Base-by-base conservation (phyloP, 2,888 invertebrate genomes). In the Acheta domesticus region DNA sequence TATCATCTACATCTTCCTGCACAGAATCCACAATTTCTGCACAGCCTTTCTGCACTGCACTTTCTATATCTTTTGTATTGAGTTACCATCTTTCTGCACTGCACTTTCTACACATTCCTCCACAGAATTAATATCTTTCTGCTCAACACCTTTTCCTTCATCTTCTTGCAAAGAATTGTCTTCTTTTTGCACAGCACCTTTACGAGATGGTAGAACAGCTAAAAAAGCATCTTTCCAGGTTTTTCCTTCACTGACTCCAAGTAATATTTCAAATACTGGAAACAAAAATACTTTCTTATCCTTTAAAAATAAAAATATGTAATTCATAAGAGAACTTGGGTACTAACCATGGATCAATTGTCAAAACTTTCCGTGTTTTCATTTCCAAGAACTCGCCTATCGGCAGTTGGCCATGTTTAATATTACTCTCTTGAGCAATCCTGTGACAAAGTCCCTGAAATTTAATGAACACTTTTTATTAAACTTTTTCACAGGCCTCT, bases 271-370 rank as follows among this genome's bases (percentile, higher is more conserved):
- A 86, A 95, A 96, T 76, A 96, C 96, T 95, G 87, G 36, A 91
- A 91, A 83, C 82, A 81, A 81, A 77, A 77, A 8, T 36, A 36
- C 8, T 36, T 36, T 8, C 36, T 36, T 36, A 36, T 23, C 36
- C 5, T 36, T 36, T 36, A 36, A 36, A 36, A 36, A 36, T 36
- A 36, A 36, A 36, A 36, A 36, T 36, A 36, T 1, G 8, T 36
- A 36, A 36, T 36, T 36, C 36, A 36, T 36, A 1, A 36, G 36
- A 8, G 8, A 36, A 36, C 36, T 36, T 36, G 36, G 36, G 36
- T 8, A 36, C 84, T 86, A 88, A 95, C 95, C 98, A 89, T 99
- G 99, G 99, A 87, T 97, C 96, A 83, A 99, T 94, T 75, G 98
- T 96, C 80, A 99, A 89, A 78, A 99, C 98, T 88, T 95, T 95